These are phyloP conservation scores for Andrena hattorfiana DNA, from an alignment of 2,888 invertebrate species.

Conservation along the genomic window DNA sequence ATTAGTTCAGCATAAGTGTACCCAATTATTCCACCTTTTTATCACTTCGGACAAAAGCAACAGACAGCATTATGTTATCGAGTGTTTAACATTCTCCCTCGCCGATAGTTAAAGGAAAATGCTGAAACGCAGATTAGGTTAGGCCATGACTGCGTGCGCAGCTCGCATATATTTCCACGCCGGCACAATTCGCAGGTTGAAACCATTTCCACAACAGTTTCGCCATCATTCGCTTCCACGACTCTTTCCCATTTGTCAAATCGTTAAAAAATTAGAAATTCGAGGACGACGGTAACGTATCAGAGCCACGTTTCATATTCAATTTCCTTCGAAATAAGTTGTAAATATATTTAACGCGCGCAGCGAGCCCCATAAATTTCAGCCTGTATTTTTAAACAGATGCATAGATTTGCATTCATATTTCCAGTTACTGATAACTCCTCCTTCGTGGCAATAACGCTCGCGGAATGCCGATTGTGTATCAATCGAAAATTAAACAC, in stretches of 20 bases:
- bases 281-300: no score
- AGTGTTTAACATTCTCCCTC: not conserved
- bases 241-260: not conserved
- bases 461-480: not conserved
- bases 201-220: not conserved
- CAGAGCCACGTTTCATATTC: not conserved
- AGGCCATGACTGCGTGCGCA: not conserved
- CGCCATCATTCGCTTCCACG: no score
- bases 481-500: not conserved
- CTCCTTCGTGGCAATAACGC: not conserved
- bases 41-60: not conserved
- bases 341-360: not conserved
- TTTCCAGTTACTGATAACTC: not conserved
- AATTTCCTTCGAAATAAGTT: not conserved
- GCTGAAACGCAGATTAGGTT: not conserved
- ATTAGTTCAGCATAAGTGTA: not conserved
- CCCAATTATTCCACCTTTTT: not conserved
- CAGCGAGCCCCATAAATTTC: slow-evolving; percentile 2
- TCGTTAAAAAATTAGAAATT: no score
- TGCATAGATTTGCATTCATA: slow-evolving; percentile 2
- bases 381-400: slow-evolving; percentile 7
- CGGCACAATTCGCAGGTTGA: not conserved
- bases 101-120: slow-evolving; percentile 1
- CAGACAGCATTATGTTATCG: not conserved
- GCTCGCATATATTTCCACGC: not conserved